Percentiles rank a stretch among this genome's conserved stretches.
These are phyloP conservation scores for Drosophila sp. DNA, from an alignment of 1,140 invertebrate genomes.

Conservation along the genomic window DNA sequence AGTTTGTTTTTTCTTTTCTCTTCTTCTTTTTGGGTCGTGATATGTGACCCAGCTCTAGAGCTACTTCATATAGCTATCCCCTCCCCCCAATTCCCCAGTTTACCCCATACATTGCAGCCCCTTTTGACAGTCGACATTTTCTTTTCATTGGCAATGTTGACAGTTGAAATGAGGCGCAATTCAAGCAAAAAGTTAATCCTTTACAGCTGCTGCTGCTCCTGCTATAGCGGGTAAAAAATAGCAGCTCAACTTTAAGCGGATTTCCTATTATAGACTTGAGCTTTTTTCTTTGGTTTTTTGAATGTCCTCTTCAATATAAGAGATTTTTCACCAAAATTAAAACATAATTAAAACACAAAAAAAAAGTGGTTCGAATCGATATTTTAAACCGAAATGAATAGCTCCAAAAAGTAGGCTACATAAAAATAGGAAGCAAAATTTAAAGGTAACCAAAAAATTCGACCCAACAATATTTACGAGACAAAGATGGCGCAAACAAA, in stretches of 20 bases:
- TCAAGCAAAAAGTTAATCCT: constrained; percentile 6
- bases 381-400: not conserved
- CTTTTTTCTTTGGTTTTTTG: no score
- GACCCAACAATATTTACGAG: no score
- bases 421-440: not conserved
- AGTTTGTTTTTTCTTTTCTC: not conserved
- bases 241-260: constrained; percentile 6
- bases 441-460: not conserved
- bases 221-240: no score
- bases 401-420: constrained; percentile 2
- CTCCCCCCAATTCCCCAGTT: not conserved
- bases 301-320: no score
- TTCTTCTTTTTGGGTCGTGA: constrained; percentile 5
- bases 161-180: constrained; percentile 8
- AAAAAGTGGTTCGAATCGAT: no score
- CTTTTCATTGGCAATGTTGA: constrained; percentile 13
- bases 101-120: not conserved
- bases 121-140: not conserved
- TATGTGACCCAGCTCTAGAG: constrained; percentile 2
- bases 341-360: no score
- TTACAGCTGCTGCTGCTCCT: not conserved
- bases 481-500: not conserved
- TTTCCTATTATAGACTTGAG: not conserved
- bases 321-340: no score
- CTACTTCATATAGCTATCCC: not conserved